These are phyloP conservation scores for Scalopus aquaticus DNA, from an alignment of 2,113 vertebrate species.

Conservation along the genomic window DNA sequence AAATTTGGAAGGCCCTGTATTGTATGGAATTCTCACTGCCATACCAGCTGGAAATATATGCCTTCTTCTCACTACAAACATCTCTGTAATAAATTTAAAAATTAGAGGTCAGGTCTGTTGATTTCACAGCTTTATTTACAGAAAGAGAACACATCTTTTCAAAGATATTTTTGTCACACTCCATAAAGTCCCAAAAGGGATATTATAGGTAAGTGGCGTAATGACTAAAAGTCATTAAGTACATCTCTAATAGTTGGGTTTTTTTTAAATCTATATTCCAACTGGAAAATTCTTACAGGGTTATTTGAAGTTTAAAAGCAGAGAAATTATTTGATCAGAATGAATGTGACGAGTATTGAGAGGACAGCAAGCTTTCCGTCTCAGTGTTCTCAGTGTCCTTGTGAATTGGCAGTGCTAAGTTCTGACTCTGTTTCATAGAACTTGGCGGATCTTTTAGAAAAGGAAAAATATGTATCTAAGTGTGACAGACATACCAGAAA, in stretches of 20 bases:
- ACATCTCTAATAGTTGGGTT: background rate
- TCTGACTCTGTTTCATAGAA: background rate
- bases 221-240: constrained; percentile 10
- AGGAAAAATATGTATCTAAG: background rate
- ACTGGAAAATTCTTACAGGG: background rate
- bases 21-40: background rate
- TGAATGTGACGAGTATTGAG: background rate
- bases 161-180: background rate
- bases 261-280: background rate
- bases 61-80: background rate
- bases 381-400: background rate
- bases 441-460: background rate
- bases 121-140: background rate
- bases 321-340: background rate
- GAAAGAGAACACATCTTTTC: background rate
- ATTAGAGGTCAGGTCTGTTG: background rate
- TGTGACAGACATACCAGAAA: background rate
- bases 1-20: background rate
- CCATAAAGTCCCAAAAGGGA: background rate
- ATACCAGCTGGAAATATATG: too few relatives aligned
- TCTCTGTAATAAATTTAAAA: background rate
- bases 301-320: constrained; percentile 10
- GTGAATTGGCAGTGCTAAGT: background rate
- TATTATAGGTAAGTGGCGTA: background rate
- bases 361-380: background rate